Evolutionary conservation across 2,888 invertebrate genomes (phyloP), one percentile per base, ranked within the genome.

Genomic region (Galerucella pusilla): DNA sequence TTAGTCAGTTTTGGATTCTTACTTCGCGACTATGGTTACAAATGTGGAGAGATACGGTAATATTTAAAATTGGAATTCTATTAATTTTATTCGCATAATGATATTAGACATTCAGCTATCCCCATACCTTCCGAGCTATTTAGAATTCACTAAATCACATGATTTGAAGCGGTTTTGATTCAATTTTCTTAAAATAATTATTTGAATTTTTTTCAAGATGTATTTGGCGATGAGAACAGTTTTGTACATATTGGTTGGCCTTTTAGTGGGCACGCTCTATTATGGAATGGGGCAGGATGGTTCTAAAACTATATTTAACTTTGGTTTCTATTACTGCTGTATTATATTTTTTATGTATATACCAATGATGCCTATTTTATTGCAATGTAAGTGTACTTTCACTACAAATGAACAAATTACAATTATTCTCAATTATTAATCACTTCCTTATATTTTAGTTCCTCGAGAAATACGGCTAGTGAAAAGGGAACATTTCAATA

Each of bases 401-500:
- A 42, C 7, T 42, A 42, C 7, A 42, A 42, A 42, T 42, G 20
- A 20, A 20, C 20, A 20, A 20, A 20, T 35, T 35, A 5, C 4
- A 35, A 35, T 35, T 35, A 35, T 3, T 4, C 35, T 35, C 5
- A 35, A 35, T 35, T 35, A 4, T 35, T 42, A 9, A 7, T 42
- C 35, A 42, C 35, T 42, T 42, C 9, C 16, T 68, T 70, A 61
- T 66, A 54, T 82, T 90, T 46, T 87, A 96, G 96, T 94, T 90
- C 96, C 96, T 20, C 90, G 89, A 61, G 94, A 96, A 88, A 92
- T 96, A 0, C 92, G 92, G 80, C 87, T 95, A 20, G 86, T 96
- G 11, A 95, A 95, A 85, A 88, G 94, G 66, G 96, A 96, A 84
- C 93, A 95, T 83, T 96, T 96, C 85, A 96, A 96, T 86, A 91